Evolutionary conservation across 2,888 invertebrate species (phyloP).

Genomic region (Cenopis cana): DNA sequence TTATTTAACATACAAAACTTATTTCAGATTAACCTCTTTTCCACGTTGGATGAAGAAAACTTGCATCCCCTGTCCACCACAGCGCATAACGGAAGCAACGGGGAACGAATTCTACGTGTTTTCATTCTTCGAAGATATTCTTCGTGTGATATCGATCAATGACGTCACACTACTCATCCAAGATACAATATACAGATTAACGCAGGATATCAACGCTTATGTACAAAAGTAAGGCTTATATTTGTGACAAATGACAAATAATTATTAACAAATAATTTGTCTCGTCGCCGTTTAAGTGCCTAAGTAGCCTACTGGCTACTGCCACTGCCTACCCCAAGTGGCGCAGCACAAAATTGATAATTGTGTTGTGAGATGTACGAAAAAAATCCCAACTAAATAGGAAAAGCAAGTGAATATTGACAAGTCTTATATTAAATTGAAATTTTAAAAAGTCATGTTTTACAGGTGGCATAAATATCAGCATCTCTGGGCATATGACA

Average conservation of each 20-base stretch:
- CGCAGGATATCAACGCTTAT: constrained; percentile 87
- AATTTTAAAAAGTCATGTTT: too few relatives aligned
- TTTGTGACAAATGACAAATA: neutral
- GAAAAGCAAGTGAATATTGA: too few relatives aligned
- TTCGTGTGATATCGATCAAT: constrained; percentile 88
- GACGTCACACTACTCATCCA: constrained; percentile 88
- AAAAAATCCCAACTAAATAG: too few relatives aligned
- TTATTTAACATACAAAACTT: neutral
- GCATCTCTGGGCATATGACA: constrained; percentile 91
- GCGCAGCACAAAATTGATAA: too few relatives aligned
- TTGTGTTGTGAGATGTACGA: too few relatives aligned
- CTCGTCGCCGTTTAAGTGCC: too few relatives aligned
- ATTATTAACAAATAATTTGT: too few relatives aligned
- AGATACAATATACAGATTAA: constrained; percentile 87
- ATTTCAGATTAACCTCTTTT: constrained; percentile 87
- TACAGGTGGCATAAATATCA: constrained; percentile 89
- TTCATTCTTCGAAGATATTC: constrained; percentile 92
- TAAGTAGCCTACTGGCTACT: too few relatives aligned
- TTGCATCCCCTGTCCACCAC: constrained; percentile 89
- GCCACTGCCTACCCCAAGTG: too few relatives aligned
- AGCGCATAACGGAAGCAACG: constrained; percentile 83
- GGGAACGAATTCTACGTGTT: constrained; percentile 86
- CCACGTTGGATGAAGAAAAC: constrained; percentile 94
- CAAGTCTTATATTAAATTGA: too few relatives aligned
- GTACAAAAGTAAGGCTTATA: constrained; percentile 79